Percentiles rank a stretch among this genome's conserved stretches.
Conservation (phyloP, 2,888 invertebrate genomes). For the Macrophya annulata region DNA sequence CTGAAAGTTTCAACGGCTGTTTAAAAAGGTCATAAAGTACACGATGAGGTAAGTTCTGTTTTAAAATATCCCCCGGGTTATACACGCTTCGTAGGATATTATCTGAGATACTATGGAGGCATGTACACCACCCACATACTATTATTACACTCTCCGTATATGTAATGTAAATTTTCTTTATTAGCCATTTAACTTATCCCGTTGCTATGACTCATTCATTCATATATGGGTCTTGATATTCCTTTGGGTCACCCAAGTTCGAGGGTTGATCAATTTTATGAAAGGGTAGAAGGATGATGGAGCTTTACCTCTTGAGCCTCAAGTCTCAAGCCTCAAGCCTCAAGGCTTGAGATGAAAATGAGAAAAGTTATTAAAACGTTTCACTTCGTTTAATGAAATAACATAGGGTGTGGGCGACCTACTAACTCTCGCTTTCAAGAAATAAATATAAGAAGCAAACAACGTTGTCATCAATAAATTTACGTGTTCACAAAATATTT, state of each 20-base stretch:
- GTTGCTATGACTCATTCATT: not conserved
- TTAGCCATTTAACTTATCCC: not conserved
- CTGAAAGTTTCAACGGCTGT: not conserved
- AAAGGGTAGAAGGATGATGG: not conserved
- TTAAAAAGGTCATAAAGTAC: not conserved
- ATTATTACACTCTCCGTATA: not conserved
- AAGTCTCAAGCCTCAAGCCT: not conserved
- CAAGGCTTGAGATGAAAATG: not conserved
- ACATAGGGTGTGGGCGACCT: not conserved
- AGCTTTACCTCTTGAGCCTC: not conserved
- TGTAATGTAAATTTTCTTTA: constrained; percentile 9
- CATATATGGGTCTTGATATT: not conserved
- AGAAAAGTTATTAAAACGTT: not conserved
- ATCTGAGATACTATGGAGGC: not conserved
- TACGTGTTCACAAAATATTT: not conserved
- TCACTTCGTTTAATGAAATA: constrained; percentile 3
- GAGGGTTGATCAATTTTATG: not conserved
- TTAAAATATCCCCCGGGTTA: not conserved
- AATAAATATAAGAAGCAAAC: not conserved
- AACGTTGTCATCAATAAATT: not conserved
- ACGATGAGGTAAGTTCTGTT: not conserved
- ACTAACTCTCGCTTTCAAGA: not conserved
- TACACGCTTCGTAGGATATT: not conserved
- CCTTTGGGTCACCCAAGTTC: not conserved
- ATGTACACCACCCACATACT: not conserved